These are phyloP conservation scores for Maconellicoccus hirsutus DNA, from an alignment of 1,140 invertebrate genomes.

Conservation along the genomic window DNA sequence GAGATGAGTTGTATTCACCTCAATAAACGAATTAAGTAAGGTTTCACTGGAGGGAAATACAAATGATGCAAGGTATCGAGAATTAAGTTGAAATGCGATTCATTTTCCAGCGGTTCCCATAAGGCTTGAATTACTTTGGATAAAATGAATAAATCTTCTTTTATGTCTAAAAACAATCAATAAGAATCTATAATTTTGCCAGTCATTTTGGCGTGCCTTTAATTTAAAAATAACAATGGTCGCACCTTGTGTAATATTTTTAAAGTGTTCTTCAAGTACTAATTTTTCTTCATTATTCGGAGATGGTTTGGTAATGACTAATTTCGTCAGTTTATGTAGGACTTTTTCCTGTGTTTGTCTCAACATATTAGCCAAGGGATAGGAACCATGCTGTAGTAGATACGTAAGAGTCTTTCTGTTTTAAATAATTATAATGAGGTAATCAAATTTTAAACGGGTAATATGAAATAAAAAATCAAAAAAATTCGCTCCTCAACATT, in stretches of 20 bases:
- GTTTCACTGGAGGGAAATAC: slow-evolving; percentile 10
- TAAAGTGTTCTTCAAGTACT: not conserved
- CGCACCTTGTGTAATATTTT: slow-evolving; percentile 2
- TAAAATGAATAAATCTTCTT: slow-evolving; percentile 14
- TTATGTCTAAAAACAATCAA: not conserved
- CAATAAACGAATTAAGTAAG: not conserved
- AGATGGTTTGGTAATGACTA: not conserved
- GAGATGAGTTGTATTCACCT: not conserved
- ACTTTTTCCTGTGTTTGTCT: not conserved
- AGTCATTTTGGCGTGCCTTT: too few species aligned
- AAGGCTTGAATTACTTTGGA: not conserved
- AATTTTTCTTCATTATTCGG: not conserved
- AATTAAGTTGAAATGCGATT: not conserved
- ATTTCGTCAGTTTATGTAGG: not conserved
- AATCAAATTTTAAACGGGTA: too few species aligned
- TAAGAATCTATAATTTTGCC: too few species aligned
- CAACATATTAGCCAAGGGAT: not conserved
- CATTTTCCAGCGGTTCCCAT: not conserved
- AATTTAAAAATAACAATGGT: not conserved
- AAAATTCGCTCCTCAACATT: too few species aligned
- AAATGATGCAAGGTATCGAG: slow-evolving; percentile 7
- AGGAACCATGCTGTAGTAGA: not conserved
- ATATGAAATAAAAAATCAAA: too few species aligned
- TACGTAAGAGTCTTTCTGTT: not conserved
- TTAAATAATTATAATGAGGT: not conserved